These are phyloP conservation scores for Orcinus orca DNA, from an alignment of 2,113 vertebrate species.

Conservation along the genomic window DNA sequence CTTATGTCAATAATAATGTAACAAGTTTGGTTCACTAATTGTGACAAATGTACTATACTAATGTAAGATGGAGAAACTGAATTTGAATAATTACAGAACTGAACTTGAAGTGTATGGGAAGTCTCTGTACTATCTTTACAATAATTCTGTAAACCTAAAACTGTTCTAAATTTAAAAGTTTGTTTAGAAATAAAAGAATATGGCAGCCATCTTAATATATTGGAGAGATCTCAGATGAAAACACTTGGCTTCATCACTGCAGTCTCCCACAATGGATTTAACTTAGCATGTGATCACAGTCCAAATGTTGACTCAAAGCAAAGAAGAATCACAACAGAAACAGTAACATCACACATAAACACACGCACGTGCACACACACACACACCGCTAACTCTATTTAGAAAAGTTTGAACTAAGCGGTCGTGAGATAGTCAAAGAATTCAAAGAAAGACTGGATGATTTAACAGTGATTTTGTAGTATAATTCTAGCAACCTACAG, in stretches of 20 bases:
- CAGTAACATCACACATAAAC: neutral
- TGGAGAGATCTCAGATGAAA: neutral
- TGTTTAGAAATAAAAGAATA: neutral
- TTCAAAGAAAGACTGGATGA: neutral
- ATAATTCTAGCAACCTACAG: neutral
- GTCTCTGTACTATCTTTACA: neutral
- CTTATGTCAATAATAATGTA: neutral
- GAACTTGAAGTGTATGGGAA: neutral
- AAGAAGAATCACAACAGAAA: neutral
- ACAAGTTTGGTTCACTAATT: neutral
- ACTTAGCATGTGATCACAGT: neutral
- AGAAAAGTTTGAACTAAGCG: neutral
- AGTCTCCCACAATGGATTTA: neutral
- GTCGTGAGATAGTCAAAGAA: neutral
- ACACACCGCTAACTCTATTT: neutral
- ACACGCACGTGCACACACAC: neutral
- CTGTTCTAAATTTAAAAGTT: neutral
- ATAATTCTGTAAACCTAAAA: neutral
- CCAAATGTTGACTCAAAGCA: neutral
- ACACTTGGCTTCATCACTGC: neutral
- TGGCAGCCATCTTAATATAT: neutral
- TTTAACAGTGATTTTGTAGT: neutral
- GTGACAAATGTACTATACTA: neutral
- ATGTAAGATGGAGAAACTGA: neutral
- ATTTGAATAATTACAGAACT: neutral